Conservation (phyloP, 1,140 invertebrate genomes). For the Monochamus saltuarius region DNA sequence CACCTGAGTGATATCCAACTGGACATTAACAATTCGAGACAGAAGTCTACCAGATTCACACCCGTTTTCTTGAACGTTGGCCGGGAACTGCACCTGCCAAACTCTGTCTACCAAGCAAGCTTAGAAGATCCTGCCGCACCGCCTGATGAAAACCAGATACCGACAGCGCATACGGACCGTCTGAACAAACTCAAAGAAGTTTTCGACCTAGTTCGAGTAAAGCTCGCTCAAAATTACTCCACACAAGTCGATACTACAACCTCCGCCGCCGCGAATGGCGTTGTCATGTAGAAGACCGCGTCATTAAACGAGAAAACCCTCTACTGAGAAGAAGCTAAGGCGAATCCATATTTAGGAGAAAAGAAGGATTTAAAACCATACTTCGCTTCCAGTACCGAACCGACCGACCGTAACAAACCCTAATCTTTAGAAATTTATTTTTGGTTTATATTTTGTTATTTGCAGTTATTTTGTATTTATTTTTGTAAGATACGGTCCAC, state of each 20-base stretch:
- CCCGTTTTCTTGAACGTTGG: slow-evolving; percentile 18
- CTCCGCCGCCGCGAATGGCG: slow-evolving; percentile 17
- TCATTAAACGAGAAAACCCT: slow-evolving; percentile 23
- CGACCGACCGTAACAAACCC: too few species aligned
- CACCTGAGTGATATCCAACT: slow-evolving; percentile 1
- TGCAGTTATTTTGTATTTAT: too few species aligned
- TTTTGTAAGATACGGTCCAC: too few species aligned
- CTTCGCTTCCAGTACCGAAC: too few species aligned
- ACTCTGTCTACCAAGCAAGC: not conserved
- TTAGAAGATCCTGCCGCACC: not conserved
- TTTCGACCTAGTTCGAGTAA: too few species aligned
- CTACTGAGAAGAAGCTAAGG: not conserved
- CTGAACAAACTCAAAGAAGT: slow-evolving; percentile 9
- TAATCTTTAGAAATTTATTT: too few species aligned
- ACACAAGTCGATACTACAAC: not conserved
- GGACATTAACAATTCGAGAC: not conserved
- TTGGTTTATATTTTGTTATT: too few species aligned
- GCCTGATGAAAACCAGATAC: not conserved
- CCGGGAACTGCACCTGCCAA: slow-evolving; percentile 5
- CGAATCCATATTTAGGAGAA: not conserved
- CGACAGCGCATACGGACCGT: not conserved
- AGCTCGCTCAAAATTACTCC: too few species aligned
- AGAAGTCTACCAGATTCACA: slow-evolving; percentile 9
- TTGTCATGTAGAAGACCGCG: slow-evolving; percentile 18
- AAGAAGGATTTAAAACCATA: not conserved